Percentiles rank a stretch among this genome's conserved stretches.
Evolutionary conservation across 2,113 vertebrate species (phyloP).

Genomic region (Poeciliopsis prolifica): DNA sequence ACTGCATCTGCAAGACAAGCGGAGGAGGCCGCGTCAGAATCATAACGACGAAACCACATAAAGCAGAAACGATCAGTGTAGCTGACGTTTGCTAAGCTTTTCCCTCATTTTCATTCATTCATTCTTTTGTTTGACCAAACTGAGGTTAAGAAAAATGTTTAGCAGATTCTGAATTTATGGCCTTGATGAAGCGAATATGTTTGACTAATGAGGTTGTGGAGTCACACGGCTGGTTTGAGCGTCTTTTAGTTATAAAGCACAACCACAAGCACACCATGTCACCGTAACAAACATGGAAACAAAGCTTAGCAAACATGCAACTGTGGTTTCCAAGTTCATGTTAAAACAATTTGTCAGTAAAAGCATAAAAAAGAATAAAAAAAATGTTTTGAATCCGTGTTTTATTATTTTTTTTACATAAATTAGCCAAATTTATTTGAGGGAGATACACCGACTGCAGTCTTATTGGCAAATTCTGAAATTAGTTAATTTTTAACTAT

Average conservation of each 20-base stretch:
- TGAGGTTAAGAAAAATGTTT: too few relatives aligned
- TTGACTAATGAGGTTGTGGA: not conserved
- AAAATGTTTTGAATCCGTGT: not conserved
- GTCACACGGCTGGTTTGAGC: not conserved
- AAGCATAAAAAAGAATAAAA: too few relatives aligned
- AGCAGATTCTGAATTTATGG: not conserved
- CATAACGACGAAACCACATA: too few relatives aligned
- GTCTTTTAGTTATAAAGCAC: not conserved
- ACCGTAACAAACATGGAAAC: not conserved
- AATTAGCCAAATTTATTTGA: not conserved
- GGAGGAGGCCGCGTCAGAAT: constrained; percentile 16
- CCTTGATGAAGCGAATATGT: not conserved
- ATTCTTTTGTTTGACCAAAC: too few relatives aligned
- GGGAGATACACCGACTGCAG: too few relatives aligned
- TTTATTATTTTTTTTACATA: not conserved
- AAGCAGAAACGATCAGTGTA: not conserved
- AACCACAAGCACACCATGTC: not conserved
- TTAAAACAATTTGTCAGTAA: too few relatives aligned
- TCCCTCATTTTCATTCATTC: too few relatives aligned
- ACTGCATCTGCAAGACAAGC: constrained; percentile 88
- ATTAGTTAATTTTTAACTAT: too few relatives aligned
- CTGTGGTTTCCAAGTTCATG: too few relatives aligned
- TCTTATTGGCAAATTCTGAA: too few relatives aligned
- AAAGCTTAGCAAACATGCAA: too few relatives aligned
- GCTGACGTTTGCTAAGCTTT: not conserved